Base-by-base conservation (phyloP, 2,888 invertebrate species). In the Quadriops clusia region DNA sequence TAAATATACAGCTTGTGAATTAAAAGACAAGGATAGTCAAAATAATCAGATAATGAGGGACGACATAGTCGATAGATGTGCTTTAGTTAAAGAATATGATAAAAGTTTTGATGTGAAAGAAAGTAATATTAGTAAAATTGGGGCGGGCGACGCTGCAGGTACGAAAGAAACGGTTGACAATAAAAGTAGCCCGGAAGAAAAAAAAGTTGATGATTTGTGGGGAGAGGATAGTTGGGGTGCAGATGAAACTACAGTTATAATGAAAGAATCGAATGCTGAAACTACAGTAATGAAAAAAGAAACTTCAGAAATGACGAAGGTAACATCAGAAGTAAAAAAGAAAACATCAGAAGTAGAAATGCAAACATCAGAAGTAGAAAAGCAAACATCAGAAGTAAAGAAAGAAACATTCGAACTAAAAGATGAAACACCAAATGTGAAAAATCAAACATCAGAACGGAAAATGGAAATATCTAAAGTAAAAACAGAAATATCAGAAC, bases 201-300 rank as follows among this genome's bases (percentile, higher is more conserved):
- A 22, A 28, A 28, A 5, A 29, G 17, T n/a, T 18, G 15, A 17
- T 28, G 26, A 31, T 31, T 17, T 33, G 9, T 38, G 36, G 35
- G 30, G 28, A 24, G 36, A 23, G 12, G 31, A 36, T 18, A 33
- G 28, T 24, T 36, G 33, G 38, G 36, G 31, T 17, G 17, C 22
- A 24, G 5, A 13, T 6, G 30, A n/a, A n/a, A n/a, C n/a, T n/a
- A n/a, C n/a, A n/a, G n/a, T n/a, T n/a, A n/a, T n/a, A n/a, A n/a
- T n/a, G n/a, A n/a, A n/a, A n/a, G n/a, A n/a, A n/a, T n/a, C n/a
- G n/a, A n/a, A n/a, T n/a, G n/a, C n/a, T n/a, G n/a, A n/a, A n/a
- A n/a, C n/a, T n/a, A n/a, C n/a, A n/a, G n/a, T n/a, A n/a, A n/a
- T n/a, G n/a, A n/a, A n/a, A n/a, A n/a, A n/a, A n/a, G n/a, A n/a